Percentiles rank a stretch among this genome's conserved stretches.
Evolutionary conservation across 1,140 invertebrate species (phyloP).

Genomic region (Leptinotarsa undecemlineata): DNA sequence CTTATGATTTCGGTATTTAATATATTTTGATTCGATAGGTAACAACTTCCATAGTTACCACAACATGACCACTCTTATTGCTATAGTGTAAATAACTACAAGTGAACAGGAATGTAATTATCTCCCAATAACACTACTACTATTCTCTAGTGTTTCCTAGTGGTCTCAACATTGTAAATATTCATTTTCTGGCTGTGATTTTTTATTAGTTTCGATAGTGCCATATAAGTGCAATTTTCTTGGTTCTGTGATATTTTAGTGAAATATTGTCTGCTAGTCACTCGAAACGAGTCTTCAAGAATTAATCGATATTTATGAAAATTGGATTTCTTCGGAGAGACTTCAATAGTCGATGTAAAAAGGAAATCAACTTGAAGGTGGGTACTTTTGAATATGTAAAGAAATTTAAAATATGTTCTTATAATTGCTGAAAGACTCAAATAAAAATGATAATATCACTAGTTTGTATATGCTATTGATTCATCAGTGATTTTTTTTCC

Average conservation of each 20-base stretch:
- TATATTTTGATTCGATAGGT: too few relatives aligned
- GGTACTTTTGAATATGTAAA: not conserved
- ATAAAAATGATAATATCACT: too few relatives aligned
- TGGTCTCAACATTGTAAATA: not conserved
- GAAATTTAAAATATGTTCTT: not conserved
- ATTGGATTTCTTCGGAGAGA: not conserved
- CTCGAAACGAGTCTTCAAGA: not conserved
- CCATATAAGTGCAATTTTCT: not conserved
- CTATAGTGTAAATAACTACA: too few relatives aligned
- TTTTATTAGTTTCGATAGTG: not conserved
- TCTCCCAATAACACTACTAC: too few relatives aligned
- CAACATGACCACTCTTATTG: too few relatives aligned
- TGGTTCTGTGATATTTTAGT: not conserved
- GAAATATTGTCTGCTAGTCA: not conserved
- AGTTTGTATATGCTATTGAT: too few relatives aligned
- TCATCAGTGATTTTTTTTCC: too few relatives aligned
- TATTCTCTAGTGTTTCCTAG: too few relatives aligned
- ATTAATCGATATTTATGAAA: not conserved
- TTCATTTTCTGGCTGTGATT: not conserved
- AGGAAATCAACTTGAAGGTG: not conserved
- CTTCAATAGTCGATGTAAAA: not conserved
- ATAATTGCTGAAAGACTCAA: too few relatives aligned
- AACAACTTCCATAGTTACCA: too few relatives aligned
- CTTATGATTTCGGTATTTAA: too few relatives aligned
- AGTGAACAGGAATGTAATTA: too few relatives aligned